These are phyloP conservation scores for Neodiprion pinetum DNA, from an alignment of 1,140 invertebrate genomes.

Conservation along the genomic window DNA sequence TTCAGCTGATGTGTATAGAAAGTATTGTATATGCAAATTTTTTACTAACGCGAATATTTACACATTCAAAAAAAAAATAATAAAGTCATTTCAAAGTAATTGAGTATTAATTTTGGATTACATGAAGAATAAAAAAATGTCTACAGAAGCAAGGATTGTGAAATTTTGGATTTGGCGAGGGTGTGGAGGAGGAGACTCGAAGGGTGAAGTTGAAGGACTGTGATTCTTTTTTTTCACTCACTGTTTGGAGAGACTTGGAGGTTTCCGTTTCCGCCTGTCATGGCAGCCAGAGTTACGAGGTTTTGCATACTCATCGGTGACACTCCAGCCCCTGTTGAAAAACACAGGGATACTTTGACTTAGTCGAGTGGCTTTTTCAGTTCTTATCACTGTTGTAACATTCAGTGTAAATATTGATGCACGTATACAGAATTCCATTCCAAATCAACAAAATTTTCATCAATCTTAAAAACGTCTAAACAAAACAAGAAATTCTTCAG, in stretches of 20 bases:
- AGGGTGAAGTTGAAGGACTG: conserved; percentile 6
- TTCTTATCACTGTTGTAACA: background rate
- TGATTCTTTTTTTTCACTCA: conserved; percentile 47
- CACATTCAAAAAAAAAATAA: too few species aligned
- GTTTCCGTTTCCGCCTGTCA: conserved; percentile 70
- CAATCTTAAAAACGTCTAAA: too few species aligned
- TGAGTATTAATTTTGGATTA: background rate
- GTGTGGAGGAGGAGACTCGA: background rate
- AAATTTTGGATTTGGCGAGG: too few species aligned
- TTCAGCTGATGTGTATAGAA: too few species aligned
- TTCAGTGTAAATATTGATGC: background rate
- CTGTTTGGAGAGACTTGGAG: conserved; percentile 67
- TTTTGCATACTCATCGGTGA: conserved; percentile 89
- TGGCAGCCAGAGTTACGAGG: conserved; percentile 86
- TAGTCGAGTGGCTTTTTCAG: background rate
- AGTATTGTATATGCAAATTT: too few species aligned
- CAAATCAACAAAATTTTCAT: background rate
- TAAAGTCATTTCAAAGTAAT: too few species aligned
- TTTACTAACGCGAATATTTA: too few species aligned
- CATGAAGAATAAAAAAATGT: background rate
- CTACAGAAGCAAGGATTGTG: background rate
- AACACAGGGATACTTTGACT: conserved; percentile 14
- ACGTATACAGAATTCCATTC: background rate
- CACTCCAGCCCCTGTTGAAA: conserved; percentile 65
- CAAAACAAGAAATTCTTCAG: too few species aligned